Percentiles rank a stretch among this genome's conserved stretches.
These are phyloP conservation scores for Argya squamiceps DNA, from an alignment of 2,797 vertebrate genomes.

Conservation along the genomic window DNA sequence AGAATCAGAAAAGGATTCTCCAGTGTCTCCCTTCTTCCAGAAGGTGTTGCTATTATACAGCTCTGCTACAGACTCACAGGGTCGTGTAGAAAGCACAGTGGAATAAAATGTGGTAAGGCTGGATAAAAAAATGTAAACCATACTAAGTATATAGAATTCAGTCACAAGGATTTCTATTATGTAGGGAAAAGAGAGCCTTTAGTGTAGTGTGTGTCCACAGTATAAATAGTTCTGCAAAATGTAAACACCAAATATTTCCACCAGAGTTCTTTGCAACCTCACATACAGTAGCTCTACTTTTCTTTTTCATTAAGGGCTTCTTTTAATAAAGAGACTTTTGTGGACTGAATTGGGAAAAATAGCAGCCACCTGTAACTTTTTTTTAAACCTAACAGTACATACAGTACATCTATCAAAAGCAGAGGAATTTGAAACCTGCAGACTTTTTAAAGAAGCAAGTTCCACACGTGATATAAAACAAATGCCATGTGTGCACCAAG, in stretches of 20 bases:
- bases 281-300: slow-evolving; percentile 75
- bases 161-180: slow-evolving; percentile 81
- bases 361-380: slow-evolving; percentile 73
- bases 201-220: slow-evolving; percentile 66
- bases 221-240: slow-evolving; percentile 79
- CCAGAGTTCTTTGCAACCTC: slow-evolving; percentile 67
- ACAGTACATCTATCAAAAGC: slow-evolving; percentile 69
- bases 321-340: slow-evolving; percentile 79
- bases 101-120: slow-evolving; percentile 56
- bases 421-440: slow-evolving; percentile 69
- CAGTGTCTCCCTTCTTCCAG: slow-evolving; percentile 54
- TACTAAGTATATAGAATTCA: slow-evolving; percentile 66
- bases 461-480: slow-evolving; percentile 71
- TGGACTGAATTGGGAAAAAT: slow-evolving; percentile 71
- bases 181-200: slow-evolving; percentile 71
- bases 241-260: slow-evolving; percentile 81
- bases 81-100: not conserved
- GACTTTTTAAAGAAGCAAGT: slow-evolving; percentile 66
- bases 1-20: not conserved
- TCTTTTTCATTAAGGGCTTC: slow-evolving; percentile 72
- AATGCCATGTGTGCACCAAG: slow-evolving; percentile 55
- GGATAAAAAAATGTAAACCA: slow-evolving; percentile 72
- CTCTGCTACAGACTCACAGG: not conserved
- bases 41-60: slow-evolving; percentile 75
- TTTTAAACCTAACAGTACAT: slow-evolving; percentile 63